These are phyloP conservation scores for Drosophila repleta DNA, from an alignment of 1,140 invertebrate species.

Conservation along the genomic window DNA sequence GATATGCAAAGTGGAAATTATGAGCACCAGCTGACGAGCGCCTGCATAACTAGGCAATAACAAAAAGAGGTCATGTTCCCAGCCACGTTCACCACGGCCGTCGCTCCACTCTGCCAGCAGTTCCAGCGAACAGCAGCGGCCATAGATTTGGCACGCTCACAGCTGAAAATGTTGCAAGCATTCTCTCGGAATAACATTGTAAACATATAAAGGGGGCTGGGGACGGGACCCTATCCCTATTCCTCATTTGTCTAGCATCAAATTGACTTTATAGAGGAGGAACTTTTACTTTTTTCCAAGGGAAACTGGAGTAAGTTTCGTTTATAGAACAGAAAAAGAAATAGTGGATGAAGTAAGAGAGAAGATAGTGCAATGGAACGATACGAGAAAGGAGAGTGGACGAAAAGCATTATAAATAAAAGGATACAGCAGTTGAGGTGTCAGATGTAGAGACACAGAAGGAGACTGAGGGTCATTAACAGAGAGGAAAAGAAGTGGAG, in stretches of 20 bases:
- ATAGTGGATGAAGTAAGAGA: not conserved
- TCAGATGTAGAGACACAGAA: too few relatives aligned
- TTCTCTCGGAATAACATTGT: not conserved
- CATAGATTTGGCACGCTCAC: slow-evolving; percentile 3
- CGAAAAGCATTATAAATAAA: too few relatives aligned
- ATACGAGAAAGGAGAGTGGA: not conserved
- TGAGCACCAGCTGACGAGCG: slow-evolving; percentile 53
- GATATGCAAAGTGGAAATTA: slow-evolving; percentile 71
- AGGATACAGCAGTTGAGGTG: too few relatives aligned
- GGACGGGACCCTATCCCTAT: too few relatives aligned
- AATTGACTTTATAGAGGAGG: too few relatives aligned
- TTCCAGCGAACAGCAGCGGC: not conserved
- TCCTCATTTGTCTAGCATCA: too few relatives aligned
- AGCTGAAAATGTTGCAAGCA: not conserved
- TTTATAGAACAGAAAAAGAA: not conserved
- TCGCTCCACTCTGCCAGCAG: too few relatives aligned
- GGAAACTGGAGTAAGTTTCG: not conserved
- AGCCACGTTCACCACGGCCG: not conserved
- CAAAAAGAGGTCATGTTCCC: slow-evolving; percentile 39
- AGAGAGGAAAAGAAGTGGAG: too few relatives aligned
- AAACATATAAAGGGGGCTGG: not conserved
- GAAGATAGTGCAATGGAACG: not conserved
- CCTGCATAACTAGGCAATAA: slow-evolving; percentile 67
- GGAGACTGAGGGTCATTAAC: too few relatives aligned
- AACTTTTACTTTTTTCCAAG: not conserved